phyloP scores from a whole-genome alignment of 2,888 invertebrate genomes.

The Apamea crenata region DNA sequence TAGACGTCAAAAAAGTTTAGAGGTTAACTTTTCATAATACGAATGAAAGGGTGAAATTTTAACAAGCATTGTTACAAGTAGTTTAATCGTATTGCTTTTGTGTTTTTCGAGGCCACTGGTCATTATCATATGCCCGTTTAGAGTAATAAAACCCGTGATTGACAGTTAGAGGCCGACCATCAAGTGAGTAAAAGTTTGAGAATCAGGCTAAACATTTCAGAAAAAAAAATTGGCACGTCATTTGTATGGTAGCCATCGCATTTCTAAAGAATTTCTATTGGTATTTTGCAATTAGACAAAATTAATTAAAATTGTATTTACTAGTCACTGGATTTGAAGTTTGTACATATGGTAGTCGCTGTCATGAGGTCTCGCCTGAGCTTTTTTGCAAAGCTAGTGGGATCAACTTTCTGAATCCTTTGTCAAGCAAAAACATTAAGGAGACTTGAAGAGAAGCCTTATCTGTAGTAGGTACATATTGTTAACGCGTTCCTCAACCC shows the following conservation, averaged over 20 bases:
- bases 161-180: constrained; percentile 76
- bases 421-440: constrained; percentile 13
- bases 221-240: constrained; percentile 67
- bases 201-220: constrained; percentile 71
- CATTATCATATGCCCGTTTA: constrained; percentile 74
- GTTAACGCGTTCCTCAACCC: constrained; percentile 23
- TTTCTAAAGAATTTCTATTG: constrained; percentile 6
- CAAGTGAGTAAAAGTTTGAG: constrained; percentile 72
- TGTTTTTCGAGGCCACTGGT: constrained; percentile 73
- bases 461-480: constrained; percentile 18
- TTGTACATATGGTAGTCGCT: not conserved
- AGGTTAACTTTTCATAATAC: constrained; percentile 51
- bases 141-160: constrained; percentile 76
- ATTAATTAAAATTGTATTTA: constrained; percentile 10
- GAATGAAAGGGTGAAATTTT: constrained; percentile 58
- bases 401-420: not conserved
- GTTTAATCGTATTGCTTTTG: constrained; percentile 59
- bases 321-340: not conserved
- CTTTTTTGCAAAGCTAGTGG: not conserved
- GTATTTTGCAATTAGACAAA: constrained; percentile 25
- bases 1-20: constrained; percentile 18
- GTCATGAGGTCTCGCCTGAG: not conserved
- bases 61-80: constrained; percentile 58
- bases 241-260: constrained; percentile 44
- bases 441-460: constrained; percentile 13